phyloP scores from a whole-genome alignment of 2,113 vertebrate genomes.

The Boulengeromyrus knoepffleri region DNA sequence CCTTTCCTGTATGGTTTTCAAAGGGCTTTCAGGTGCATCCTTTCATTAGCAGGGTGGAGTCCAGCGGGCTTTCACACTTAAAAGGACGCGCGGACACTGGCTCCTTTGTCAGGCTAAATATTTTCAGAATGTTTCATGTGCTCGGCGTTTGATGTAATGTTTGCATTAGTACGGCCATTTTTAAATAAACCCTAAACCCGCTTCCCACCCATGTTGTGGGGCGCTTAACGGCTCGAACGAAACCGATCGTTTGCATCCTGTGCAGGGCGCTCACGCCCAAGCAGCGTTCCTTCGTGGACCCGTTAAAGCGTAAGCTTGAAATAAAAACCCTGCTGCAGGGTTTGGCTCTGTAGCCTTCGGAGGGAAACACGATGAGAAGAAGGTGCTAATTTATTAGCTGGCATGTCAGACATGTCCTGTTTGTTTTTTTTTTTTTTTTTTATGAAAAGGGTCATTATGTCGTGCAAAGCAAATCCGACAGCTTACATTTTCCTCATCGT shows the following conservation, averaged over 20 bases:
- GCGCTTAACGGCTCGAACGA: neutral
- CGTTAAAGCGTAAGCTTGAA: neutral
- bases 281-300: neutral
- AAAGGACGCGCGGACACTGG: slow-evolving; percentile 22
- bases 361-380: neutral
- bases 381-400: neutral
- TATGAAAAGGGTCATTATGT: neutral
- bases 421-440: neutral
- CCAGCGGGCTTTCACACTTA: slow-evolving; percentile 24
- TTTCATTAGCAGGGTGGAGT: slow-evolving; percentile 48
- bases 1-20: slow-evolving; percentile 40
- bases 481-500: neutral
- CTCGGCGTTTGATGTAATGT: neutral
- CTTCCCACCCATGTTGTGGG: slow-evolving; percentile 3
- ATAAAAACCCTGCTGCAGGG: neutral
- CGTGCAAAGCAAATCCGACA: neutral
- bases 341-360: neutral
- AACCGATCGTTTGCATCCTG: neutral
- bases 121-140: slow-evolving; percentile 19
- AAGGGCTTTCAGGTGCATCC: slow-evolving; percentile 45
- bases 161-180: neutral
- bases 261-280: neutral
- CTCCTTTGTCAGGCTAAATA: neutral
- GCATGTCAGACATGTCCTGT: neutral
- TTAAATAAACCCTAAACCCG: neutral